Evolutionary conservation across 2,888 invertebrate genomes (phyloP).

Genomic region (Helicoverpa assulta): DNA sequence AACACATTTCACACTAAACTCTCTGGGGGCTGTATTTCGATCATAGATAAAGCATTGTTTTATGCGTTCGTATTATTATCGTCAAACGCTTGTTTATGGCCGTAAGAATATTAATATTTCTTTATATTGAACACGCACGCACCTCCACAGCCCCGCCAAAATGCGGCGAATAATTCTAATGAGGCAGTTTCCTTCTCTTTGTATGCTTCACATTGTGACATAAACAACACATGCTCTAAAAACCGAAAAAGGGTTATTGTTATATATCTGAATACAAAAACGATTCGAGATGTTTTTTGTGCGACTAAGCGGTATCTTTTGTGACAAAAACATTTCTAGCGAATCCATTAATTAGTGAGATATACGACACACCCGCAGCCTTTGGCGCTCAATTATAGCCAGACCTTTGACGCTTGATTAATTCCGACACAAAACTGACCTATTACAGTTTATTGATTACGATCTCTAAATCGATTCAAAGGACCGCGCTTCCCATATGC

Average conservation of each 20-base stretch:
- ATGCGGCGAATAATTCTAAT: slow-evolving; percentile 56
- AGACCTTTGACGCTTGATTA: slow-evolving; percentile 89
- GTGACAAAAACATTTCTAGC: slow-evolving; percentile 85
- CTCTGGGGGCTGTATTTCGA: slow-evolving; percentile 82
- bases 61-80: slow-evolving; percentile 88
- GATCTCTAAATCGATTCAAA: slow-evolving; percentile 87
- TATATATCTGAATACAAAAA: slow-evolving; percentile 61
- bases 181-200: slow-evolving; percentile 53
- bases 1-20: slow-evolving; percentile 90
- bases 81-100: slow-evolving; percentile 86
- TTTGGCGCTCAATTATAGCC: slow-evolving; percentile 84
- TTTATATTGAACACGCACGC: slow-evolving; percentile 84
- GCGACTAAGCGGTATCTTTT: slow-evolving; percentile 81
- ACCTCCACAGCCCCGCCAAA: slow-evolving; percentile 66
- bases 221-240: slow-evolving; percentile 57
- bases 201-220: slow-evolving; percentile 47
- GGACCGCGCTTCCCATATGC: slow-evolving; percentile 86
- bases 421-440: slow-evolving; percentile 89
- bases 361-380: slow-evolving; percentile 85
- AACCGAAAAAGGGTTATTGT: slow-evolving; percentile 64
- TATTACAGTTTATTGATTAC: slow-evolving; percentile 85
- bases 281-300: slow-evolving; percentile 68
- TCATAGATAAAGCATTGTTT: slow-evolving; percentile 88
- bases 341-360: slow-evolving; percentile 89
- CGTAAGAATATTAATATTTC: slow-evolving; percentile 86